Evolutionary conservation across 2,888 invertebrate genomes (phyloP), one percentile per base, ranked within the genome.

Genomic region (Dorcus hopei): DNA sequence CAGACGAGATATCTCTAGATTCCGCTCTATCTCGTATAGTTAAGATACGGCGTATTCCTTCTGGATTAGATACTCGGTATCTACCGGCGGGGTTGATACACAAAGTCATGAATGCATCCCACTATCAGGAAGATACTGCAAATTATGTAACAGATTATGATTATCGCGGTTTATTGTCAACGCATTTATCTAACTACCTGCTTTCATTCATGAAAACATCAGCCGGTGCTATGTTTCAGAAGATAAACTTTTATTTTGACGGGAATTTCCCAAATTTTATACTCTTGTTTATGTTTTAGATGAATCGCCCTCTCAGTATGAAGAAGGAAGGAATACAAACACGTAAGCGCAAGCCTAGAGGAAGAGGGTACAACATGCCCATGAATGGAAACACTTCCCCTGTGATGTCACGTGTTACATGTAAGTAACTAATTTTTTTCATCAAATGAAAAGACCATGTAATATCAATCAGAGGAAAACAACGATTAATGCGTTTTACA

Each of bases 241-340:
- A 19, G 41, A 9, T 45, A 38, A 40, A 53, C 19, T 14, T 47
- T 26, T 5, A n/a, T 47, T 49, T 48, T 48, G 1, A 19, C 5
- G 5, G 1, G 19, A 9, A 11, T 41, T 14, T 9, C 41, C 42
- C 42, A 16, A 42, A 42, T 9, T 42, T 42, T 11, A 42, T 42
- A 2, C 11, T 1, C 14, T 6, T 33, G 39, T 52, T 26, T 55
- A 57, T 60, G 58, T 74, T 75, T 64, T 83, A 95, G 95, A 91
- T 95, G 61, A 91, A 92, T 79, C 89, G 98, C 66, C 98, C 98
- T 54, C 82, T 94, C 69, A 94, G 95, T 70, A 98, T 98, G 97
- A 97, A 97, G 80, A 98, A 98, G 80, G 98, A 98, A 68, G 96
- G 96, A 49, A 98, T 98, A 74, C 97, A 98, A 81, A 97, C 96